Percentiles rank a stretch among this genome's conserved stretches.
These are phyloP conservation scores for Bombus ignitus DNA, from an alignment of 1,140 invertebrate species.

Conservation along the genomic window DNA sequence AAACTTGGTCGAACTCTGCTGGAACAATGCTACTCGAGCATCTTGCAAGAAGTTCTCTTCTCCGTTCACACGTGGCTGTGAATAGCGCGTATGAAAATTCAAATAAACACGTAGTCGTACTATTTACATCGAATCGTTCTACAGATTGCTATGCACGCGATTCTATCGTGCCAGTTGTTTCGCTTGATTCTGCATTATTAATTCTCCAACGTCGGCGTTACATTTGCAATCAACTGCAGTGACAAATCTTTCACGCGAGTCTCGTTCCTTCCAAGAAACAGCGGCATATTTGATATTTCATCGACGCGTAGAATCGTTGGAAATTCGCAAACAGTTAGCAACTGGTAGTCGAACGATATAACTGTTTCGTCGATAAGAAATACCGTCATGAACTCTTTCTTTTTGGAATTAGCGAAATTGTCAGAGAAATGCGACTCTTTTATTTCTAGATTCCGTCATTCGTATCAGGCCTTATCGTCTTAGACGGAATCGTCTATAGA, in stretches of 20 bases:
- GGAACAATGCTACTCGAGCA: slow-evolving; percentile 42
- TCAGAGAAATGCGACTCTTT: no score
- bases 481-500: neutral
- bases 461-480: neutral
- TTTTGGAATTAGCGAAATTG: no score
- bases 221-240: no score
- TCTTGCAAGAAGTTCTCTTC: neutral
- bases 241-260: no score
- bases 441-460: neutral
- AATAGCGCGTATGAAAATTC: slow-evolving; percentile 36
- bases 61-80: slow-evolving; percentile 31
- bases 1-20: slow-evolving; percentile 55
- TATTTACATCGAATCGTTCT: neutral
- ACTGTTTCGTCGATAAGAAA: no score
- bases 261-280: no score
- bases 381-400: no score
- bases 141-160: rapidly evolving
- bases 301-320: no score
- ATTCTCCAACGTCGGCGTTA: no score
- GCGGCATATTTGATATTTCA: no score
- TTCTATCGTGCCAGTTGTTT: neutral
- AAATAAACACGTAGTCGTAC: slow-evolving; percentile 16
- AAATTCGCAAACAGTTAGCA: no score
- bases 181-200: no score
- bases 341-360: neutral